These are phyloP conservation scores for Prietella phreatophila DNA, from an alignment of 2,113 vertebrate genomes.

Conservation along the genomic window DNA sequence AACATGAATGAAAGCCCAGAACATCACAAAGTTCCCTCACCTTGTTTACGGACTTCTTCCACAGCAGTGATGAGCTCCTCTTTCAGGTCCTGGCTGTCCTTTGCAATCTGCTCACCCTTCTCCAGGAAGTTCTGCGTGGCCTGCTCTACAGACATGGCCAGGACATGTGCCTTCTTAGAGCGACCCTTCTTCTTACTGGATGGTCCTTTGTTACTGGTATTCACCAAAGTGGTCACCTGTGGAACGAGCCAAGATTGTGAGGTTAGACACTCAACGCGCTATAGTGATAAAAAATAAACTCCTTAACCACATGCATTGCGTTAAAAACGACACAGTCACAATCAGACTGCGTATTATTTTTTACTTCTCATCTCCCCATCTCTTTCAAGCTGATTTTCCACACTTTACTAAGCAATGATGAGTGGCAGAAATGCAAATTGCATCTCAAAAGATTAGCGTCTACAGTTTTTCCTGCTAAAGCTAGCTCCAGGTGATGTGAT, in stretches of 20 bases:
- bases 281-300: neutral
- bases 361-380: neutral
- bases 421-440: neutral
- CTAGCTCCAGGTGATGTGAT: neutral
- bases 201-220: slow-evolving; percentile 96
- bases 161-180: slow-evolving; percentile 96
- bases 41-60: slow-evolving; percentile 96
- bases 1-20: neutral
- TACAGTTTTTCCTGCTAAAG: neutral
- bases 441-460: neutral
- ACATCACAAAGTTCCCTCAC: slow-evolving; percentile 61
- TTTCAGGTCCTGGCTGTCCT: slow-evolving; percentile 96
- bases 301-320: neutral
- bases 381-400: slow-evolving; percentile 13
- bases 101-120: slow-evolving; percentile 97
- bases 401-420: slow-evolving; percentile 7
- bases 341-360: neutral
- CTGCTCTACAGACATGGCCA: slow-evolving; percentile 96
- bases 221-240: slow-evolving; percentile 96
- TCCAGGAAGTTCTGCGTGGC: slow-evolving; percentile 98
- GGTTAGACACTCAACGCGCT: neutral
- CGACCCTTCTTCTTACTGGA: slow-evolving; percentile 98
- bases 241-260: neutral
- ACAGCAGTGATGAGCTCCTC: slow-evolving; percentile 93
- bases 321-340: slow-evolving; percentile 10